Evolutionary conservation across 2,888 invertebrate genomes (phyloP).

Genomic region (Drosophila maculinotata): DNA sequence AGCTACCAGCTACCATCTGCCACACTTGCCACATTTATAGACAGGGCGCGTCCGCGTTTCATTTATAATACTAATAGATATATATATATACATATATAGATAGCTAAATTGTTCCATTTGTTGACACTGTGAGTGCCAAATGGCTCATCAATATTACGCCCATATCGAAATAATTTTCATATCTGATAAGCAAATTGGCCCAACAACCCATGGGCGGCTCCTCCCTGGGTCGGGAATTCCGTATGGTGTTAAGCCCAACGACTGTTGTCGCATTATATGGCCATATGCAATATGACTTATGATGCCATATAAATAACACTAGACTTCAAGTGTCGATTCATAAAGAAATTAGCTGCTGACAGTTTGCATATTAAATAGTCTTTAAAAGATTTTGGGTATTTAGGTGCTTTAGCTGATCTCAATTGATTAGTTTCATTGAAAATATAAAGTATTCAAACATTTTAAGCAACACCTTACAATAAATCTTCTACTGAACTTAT

Average conservation of each 20-base stretch:
- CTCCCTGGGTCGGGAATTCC: slow-evolving; percentile 12
- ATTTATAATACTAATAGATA: not conserved
- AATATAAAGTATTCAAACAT: no score
- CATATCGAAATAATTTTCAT: slow-evolving; percentile 50
- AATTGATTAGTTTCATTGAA: no score
- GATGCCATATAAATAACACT: not conserved
- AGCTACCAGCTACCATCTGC: slow-evolving; percentile 1
- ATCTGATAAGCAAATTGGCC: slow-evolving; percentile 60
- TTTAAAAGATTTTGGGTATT: not conserved
- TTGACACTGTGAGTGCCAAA: slow-evolving; percentile 30
- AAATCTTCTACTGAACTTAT: no score
- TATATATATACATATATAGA: not conserved
- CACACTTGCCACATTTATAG: slow-evolving; percentile 15
- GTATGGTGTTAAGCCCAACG: slow-evolving; percentile 11
- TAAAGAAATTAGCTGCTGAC: not conserved
- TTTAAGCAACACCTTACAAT: no score
- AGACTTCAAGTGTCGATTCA: not conserved
- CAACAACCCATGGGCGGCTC: not conserved
- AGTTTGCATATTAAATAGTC: not conserved
- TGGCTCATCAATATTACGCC: slow-evolving; percentile 46
- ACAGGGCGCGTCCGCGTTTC: slow-evolving; percentile 11
- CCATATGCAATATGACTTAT: slow-evolving; percentile 4
- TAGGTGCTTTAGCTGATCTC: no score
- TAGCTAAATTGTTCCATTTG: slow-evolving; percentile 20
- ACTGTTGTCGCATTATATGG: slow-evolving; percentile 22